These are phyloP conservation scores for Diploscapter pachys DNA, from an alignment of 1,140 invertebrate genomes.

Conservation along the genomic window DNA sequence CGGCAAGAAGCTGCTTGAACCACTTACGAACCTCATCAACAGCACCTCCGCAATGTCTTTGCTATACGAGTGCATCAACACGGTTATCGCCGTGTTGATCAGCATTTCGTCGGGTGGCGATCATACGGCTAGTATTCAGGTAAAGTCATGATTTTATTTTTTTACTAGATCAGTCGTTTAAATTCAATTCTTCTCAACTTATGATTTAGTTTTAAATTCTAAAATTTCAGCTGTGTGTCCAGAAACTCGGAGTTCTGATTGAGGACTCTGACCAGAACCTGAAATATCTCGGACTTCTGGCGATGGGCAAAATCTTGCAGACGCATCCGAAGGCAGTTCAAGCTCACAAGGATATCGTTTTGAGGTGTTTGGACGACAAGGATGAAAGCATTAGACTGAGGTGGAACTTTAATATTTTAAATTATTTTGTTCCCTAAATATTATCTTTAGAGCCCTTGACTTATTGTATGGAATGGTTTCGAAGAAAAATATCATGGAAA, in stretches of 20 bases:
- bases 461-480: constrained; percentile 70
- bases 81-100: constrained; percentile 96
- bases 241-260: constrained; percentile 95
- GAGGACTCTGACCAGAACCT: constrained; percentile 99
- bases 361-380: constrained; percentile 97
- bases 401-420: constrained; percentile 27
- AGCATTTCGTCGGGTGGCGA: constrained; percentile 94
- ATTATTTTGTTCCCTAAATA: not conserved
- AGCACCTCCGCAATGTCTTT: constrained; percentile 99
- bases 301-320: constrained; percentile 97
- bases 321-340: constrained; percentile 99
- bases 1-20: constrained; percentile 99
- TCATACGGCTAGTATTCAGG: constrained; percentile 92
- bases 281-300: constrained; percentile 92
- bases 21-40: constrained; percentile 99
- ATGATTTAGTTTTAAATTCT: constrained; percentile 31
- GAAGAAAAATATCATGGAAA: constrained; percentile 99
- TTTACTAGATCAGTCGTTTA: constrained; percentile 5
- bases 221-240: constrained; percentile 78
- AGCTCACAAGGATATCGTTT: constrained; percentile 93
- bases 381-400: constrained; percentile 95
- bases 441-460: constrained; percentile 41
- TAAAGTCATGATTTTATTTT: constrained; percentile 44
- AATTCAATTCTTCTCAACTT: too few relatives aligned
- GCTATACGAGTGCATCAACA: constrained; percentile 99